Percentiles rank a stretch among this genome's conserved stretches.
Conservation (phyloP, 2,113 vertebrate genomes). For the Salvelinus alpinus region DNA sequence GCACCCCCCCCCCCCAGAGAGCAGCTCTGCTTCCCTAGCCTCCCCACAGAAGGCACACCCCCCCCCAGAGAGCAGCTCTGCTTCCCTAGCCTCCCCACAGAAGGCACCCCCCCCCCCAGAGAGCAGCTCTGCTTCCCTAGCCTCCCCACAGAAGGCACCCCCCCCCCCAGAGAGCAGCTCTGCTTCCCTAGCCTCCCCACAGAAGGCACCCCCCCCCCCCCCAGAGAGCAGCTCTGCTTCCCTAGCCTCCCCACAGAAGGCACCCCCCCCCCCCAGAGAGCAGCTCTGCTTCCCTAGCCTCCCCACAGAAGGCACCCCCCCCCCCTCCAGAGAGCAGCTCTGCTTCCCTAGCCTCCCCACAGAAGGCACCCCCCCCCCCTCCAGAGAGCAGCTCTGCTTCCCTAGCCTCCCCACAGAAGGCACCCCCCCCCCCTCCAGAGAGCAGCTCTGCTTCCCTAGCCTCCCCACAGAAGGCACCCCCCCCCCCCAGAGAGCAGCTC, state of each 20-base stretch:
- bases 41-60: slow-evolving; percentile 19
- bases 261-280: slow-evolving; percentile 35
- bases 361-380: slow-evolving; percentile 35
- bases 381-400: slow-evolving; percentile 40
- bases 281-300: slow-evolving; percentile 32
- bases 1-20: slow-evolving; percentile 32
- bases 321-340: slow-evolving; percentile 46
- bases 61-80: slow-evolving; percentile 44
- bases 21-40: slow-evolving; percentile 36
- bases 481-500: slow-evolving; percentile 45
- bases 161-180: slow-evolving; percentile 45
- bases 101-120: slow-evolving; percentile 26
- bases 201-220: slow-evolving; percentile 34
- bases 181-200: slow-evolving; percentile 13
- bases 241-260: slow-evolving; percentile 20
- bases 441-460: slow-evolving; percentile 37
- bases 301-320: slow-evolving; percentile 28
- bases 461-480: slow-evolving; percentile 22
- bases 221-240: slow-evolving; percentile 40
- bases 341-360: slow-evolving; percentile 13
- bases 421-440: slow-evolving; percentile 33
- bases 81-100: slow-evolving; percentile 13
- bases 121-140: slow-evolving; percentile 35
- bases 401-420: slow-evolving; percentile 20
- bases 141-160: slow-evolving; percentile 25